Evolutionary conservation across 1,140 invertebrate species (phyloP), one percentile per base, ranked within the genome.

Genomic region (Drosophila athabasca): DNA sequence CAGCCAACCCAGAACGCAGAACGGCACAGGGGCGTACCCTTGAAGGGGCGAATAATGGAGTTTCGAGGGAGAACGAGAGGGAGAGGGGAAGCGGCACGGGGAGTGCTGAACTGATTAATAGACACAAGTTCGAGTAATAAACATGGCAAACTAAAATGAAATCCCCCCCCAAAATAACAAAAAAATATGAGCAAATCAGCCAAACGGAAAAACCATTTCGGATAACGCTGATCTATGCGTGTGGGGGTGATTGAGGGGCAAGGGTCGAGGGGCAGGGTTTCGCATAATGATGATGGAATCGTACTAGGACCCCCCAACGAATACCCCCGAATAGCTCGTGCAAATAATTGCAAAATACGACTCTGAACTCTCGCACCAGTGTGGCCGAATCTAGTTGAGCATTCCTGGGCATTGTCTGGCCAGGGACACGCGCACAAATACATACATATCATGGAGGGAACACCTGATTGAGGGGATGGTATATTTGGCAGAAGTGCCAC

Each of bases 281-380:
- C 1, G n/a, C 31, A 39, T 68, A 66, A 68, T 49, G 62, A 66
- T 66, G 62, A 68, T 68, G 62, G 62, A 66, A 68, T 31, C 48
- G 50, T 19, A 19, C n/a, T 19, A 7, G 31, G 7, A 8, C 7
- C 7, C 2, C 11, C 15, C 54, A 31, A 31, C 8, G 29, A 9
- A 9, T 9, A 8, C 29, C 6, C 11, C 11, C 13, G 6, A 55
- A 66, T 17, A 66, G 29, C 7, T n/a, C 6, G 29, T n/a, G 2
- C 6, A 4, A 41, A 55, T 69, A 69, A 57, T 67, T 69, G 66
- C 66, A 43, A 69, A 55, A 48, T 67, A 55, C 24, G 24, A 24
- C 24, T 9, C 29, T 67, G 43, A 13, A 15, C 29, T 13, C 3
- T 11, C 5, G 31, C 46, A 39, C 26, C 19, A 26, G 19, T 22